Evolutionary conservation across 2,888 invertebrate genomes (phyloP).

Genomic region (Pseudococcus jackbeardsleyi): DNA sequence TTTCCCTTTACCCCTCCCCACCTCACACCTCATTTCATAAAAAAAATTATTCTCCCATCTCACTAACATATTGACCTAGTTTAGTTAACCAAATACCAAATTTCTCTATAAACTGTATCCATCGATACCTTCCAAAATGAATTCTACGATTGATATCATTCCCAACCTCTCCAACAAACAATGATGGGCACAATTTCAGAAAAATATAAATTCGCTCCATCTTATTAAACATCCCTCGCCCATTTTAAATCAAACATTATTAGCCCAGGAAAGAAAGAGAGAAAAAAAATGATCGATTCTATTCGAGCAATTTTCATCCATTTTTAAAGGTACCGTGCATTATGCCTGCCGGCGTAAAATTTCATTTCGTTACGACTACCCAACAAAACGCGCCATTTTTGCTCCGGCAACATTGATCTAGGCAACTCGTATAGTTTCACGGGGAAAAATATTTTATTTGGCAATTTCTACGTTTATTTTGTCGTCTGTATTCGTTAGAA

Average conservation of each 20-base stretch:
- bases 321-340: not conserved
- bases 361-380: not conserved
- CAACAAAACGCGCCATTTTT: not conserved
- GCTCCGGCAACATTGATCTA: not conserved
- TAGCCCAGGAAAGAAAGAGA: not conserved
- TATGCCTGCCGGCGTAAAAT: conserved; percentile 13
- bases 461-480: conserved; percentile 53
- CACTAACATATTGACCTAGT: too few relatives aligned
- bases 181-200: not conserved
- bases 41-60: too few relatives aligned
- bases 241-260: not conserved
- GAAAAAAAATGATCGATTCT: not conserved
- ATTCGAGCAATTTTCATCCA: conserved; percentile 11
- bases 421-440: not conserved
- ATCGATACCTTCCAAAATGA: not conserved
- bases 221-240: not conserved
- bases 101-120: too few relatives aligned
- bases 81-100: too few relatives aligned
- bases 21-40: too few relatives aligned
- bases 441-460: not conserved
- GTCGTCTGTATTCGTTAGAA: conserved; percentile 46
- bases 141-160: not conserved
- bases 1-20: too few relatives aligned
- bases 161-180: not conserved
- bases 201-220: not conserved